A percentile compares a stretch with the other conserved stretches of the same genome.
phyloP scores from a whole-genome alignment of 2,888 invertebrate species.

The Drosophila hamatofila region DNA sequence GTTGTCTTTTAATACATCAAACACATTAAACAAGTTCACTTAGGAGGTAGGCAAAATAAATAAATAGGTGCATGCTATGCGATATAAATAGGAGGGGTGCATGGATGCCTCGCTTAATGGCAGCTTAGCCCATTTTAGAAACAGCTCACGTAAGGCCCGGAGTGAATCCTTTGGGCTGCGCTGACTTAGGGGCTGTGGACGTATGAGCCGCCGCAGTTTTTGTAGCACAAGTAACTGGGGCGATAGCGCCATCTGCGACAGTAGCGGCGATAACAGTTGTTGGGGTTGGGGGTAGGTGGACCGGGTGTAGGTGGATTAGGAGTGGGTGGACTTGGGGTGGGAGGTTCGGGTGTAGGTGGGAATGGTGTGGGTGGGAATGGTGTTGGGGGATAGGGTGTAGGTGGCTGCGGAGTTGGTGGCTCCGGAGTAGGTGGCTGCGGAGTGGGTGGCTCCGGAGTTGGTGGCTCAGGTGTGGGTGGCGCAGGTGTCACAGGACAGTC shows the following conservation, averaged over 20 bases:
- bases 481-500: constrained; percentile 37
- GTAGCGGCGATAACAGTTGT: constrained; percentile 69
- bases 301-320: constrained; percentile 22
- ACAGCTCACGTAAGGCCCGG: constrained; percentile 23
- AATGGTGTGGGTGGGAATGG: constrained; percentile 30
- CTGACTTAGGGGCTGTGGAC: constrained; percentile 50
- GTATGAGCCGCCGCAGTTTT: constrained; percentile 59
- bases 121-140: constrained; percentile 1
- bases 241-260: constrained; percentile 71
- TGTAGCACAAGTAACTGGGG: constrained; percentile 65
- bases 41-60: constrained; percentile 59
- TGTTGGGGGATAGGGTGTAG: neutral
- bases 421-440: constrained; percentile 31
- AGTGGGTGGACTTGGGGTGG: constrained; percentile 34
- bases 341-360: constrained; percentile 32
- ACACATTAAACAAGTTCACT: constrained; percentile 59
- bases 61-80: constrained; percentile 45
- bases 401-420: constrained; percentile 29
- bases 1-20: constrained; percentile 50
- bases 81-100: constrained; percentile 32
- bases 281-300: constrained; percentile 59
- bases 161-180: neutral
- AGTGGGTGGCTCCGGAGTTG: constrained; percentile 22
- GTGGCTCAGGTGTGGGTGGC: constrained; percentile 13
- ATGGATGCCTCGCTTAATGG: neutral